These are phyloP conservation scores for Darevskia mixta DNA, from an alignment of 2,797 vertebrate species.

Conservation along the genomic window DNA sequence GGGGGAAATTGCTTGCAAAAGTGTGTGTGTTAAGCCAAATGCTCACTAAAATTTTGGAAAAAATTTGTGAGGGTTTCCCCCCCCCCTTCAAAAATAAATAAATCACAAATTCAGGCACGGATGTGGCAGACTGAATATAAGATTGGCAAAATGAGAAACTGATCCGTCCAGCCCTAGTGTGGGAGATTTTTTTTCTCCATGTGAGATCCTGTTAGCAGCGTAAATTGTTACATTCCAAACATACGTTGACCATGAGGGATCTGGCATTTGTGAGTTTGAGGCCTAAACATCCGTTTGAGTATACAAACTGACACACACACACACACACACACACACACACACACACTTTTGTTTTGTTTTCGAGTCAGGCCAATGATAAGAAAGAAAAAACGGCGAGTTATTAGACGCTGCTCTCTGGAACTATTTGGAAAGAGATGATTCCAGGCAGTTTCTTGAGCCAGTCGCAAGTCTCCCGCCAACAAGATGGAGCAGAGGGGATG, in stretches of 20 bases:
- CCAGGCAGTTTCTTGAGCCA: constrained; percentile 16
- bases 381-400: constrained; percentile 48
- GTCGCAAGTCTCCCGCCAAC: neutral
- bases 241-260: neutral
- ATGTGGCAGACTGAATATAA: too few relatives aligned
- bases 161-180: too few relatives aligned
- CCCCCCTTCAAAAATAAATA: too few relatives aligned
- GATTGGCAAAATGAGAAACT: too few relatives aligned
- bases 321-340: neutral
- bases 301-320: neutral
- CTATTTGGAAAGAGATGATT: constrained; percentile 14
- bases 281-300: neutral
- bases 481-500: neutral
- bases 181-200: too few relatives aligned
- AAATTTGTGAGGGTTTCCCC: too few relatives aligned
- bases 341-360: neutral
- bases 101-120: too few relatives aligned
- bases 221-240: neutral
- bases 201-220: neutral
- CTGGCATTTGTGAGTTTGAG: neutral
- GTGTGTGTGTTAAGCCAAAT: too few relatives aligned
- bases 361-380: constrained; percentile 6
- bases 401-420: constrained; percentile 39
- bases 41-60: too few relatives aligned
- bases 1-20: too few relatives aligned